These are phyloP conservation scores for Centropristis striata DNA, from an alignment of 2,113 vertebrate genomes.

Conservation along the genomic window DNA sequence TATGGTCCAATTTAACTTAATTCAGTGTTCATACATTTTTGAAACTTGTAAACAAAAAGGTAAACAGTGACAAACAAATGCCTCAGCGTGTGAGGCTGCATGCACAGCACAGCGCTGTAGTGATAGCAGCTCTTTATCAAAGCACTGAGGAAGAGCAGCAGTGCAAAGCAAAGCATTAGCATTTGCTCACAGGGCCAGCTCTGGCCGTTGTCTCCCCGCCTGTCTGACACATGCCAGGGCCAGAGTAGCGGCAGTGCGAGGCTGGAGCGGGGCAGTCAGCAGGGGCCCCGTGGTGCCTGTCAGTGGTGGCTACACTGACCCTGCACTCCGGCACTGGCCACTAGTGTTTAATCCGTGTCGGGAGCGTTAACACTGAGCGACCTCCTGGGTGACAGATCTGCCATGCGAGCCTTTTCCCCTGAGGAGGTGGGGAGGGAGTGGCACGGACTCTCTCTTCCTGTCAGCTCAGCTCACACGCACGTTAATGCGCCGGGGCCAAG, in stretches of 20 bases:
- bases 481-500: constrained; percentile 73
- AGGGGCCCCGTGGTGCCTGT: constrained; percentile 84
- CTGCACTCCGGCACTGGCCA: constrained; percentile 86
- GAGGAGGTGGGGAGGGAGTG: constrained; percentile 73
- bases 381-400: constrained; percentile 96
- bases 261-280: constrained; percentile 71
- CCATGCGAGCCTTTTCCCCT: constrained; percentile 86
- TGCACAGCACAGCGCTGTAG: constrained; percentile 22
- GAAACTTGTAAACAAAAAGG: constrained; percentile 28
- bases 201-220: constrained; percentile 67
- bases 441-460: constrained; percentile 74
- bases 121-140: constrained; percentile 66
- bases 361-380: constrained; percentile 94
- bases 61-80: constrained; percentile 25
- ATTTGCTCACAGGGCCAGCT: constrained; percentile 70
- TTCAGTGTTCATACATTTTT: not conserved
- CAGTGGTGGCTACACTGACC: constrained; percentile 91
- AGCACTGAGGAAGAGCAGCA: constrained; percentile 60
- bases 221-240: constrained; percentile 79
- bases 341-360: constrained; percentile 94
- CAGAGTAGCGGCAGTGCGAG: constrained; percentile 58
- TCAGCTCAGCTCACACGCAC: constrained; percentile 82
- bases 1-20: not conserved
- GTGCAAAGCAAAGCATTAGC: constrained; percentile 66
- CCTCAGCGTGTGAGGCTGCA: constrained; percentile 18